Evolutionary conservation across 2,797 vertebrate species (phyloP), one percentile per base, ranked within the genome.

Genomic region (Cuniculus paca): DNA sequence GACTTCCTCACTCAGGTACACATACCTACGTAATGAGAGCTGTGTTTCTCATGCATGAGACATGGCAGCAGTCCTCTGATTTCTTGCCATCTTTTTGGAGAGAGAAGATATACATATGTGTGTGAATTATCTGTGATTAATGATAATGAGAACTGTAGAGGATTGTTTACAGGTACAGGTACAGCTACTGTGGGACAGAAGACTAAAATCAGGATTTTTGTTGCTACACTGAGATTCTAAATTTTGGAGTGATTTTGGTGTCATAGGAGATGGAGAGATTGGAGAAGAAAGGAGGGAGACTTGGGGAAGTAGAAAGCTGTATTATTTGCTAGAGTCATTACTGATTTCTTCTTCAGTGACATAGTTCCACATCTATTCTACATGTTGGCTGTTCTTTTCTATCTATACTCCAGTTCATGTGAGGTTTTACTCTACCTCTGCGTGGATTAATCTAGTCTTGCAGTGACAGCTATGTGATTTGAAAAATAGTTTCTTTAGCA

Each of bases 361-460:
- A 52, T 39, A 12, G 26, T 70, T 83, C 88, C 48, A 74, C 48
- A 81, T 54, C 19, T 72, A 95, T 45, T 95, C 77, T 60, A 16
- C 58, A 24, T 91, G 13, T 85, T 42, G 74, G 34, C 36, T 72
- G 13, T 22, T 86, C 48, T 87, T 28, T 94, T 96, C 56, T 81
- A 39, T 65, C 20, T 68, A 0, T 70, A 34, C 24, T 63, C 56
- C n/a, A 78, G 95, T 74, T 89, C 78, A 20, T 77, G 65, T 95
- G 52, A 91, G 39, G 22, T 95, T 93, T 95, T 75, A 70, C 13
- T 63, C 39, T 91, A 74, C n/a, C 31, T 19, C 48, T 58, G 22
- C 88, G 58, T 92, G 82, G 19, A 68, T 78, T 88, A 61, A 63
- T 72, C 45, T 56, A 54, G 52, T 81, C 94, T 95, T 50, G 58